Base-by-base conservation (phyloP, 2,797 vertebrate species). In the Pyrocephalus nanus region DNA sequence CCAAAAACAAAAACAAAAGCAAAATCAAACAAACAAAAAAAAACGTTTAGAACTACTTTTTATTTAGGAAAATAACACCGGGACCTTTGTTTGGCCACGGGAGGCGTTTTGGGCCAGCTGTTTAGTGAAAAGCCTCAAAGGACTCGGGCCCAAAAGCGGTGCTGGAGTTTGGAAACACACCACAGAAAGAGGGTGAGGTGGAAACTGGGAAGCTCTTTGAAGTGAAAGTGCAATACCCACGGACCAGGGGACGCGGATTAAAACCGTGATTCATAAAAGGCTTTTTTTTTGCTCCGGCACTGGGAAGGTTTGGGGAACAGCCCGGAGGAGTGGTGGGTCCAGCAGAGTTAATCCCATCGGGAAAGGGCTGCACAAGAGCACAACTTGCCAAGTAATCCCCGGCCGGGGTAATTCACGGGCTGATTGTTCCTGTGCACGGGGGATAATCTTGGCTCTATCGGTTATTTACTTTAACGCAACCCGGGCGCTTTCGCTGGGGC, bases 231-330 rank as follows among this genome's bases (percentile, higher is more conserved):
- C 93, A 48, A 17, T 4, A 62, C 61, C 47, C 92, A 5, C 34
- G 88, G 93, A 76, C 5, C 51, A 61, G 91, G 92, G 94, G 92
- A 97, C 84, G 86, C 86, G 75, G 92, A 97, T 95, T 96, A 95
- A 71, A 8, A 42, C 40, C 40, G 53, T 96, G 96, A 95, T 91
- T 96, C 95, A 96, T 71, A 17, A 67, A 66, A 64, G 65, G 88
- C 11, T 94, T 86, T 38, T 34, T 34, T 38, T 40, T 40, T 40
- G 47, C 92, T 88, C 43, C 29, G 43, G 32, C 81, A 38, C 54
- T 54, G 94, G 79, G 76, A 95, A 87, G 32, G 71, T 34, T 25
- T 27, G 67, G 2, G 85, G 86, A 95, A 94, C 66, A 88, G 13
- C 82, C 88, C 9, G 6, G 65, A 92, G 95, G 26, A 86, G 73